These are phyloP conservation scores for Cheilinus undulatus DNA, from an alignment of 2,113 vertebrate species.

Conservation along the genomic window DNA sequence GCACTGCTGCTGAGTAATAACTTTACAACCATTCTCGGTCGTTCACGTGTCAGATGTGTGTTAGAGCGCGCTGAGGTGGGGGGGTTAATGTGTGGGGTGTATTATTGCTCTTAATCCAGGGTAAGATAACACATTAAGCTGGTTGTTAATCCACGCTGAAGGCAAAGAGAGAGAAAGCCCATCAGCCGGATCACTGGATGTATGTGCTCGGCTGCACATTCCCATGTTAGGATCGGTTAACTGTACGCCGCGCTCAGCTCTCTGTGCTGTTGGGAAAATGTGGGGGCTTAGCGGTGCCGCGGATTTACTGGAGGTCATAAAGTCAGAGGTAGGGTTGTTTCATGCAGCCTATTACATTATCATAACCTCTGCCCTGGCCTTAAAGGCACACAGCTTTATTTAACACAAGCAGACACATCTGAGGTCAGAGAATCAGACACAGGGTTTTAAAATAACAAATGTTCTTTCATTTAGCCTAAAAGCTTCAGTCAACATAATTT, in stretches of 20 bases:
- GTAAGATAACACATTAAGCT: slow-evolving; percentile 76
- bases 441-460: no score
- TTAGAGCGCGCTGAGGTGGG: background rate
- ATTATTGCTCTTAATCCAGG: slow-evolving; percentile 70
- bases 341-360: slow-evolving; percentile 26
- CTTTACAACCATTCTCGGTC: background rate
- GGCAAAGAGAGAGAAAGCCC: slow-evolving; percentile 34
- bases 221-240: slow-evolving; percentile 32
- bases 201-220: slow-evolving; percentile 22
- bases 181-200: slow-evolving; percentile 43
- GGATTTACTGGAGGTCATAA: slow-evolving; percentile 39
- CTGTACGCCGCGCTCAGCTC: slow-evolving; percentile 16
- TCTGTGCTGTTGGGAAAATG: slow-evolving; percentile 51
- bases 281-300: slow-evolving; percentile 30
- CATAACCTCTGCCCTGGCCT: background rate
- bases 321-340: slow-evolving; percentile 28
- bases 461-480: no score
- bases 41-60: background rate
- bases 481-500: no score
- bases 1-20: no score
- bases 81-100: slow-evolving; percentile 51
- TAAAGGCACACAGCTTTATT: background rate
- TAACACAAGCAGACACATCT: background rate
- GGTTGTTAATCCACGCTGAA: slow-evolving; percentile 71
- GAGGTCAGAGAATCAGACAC: background rate